Percentiles rank a stretch among this genome's conserved stretches.
phyloP scores from a whole-genome alignment of 1,140 invertebrate genomes.

The Steinernema khuongi region DNA sequence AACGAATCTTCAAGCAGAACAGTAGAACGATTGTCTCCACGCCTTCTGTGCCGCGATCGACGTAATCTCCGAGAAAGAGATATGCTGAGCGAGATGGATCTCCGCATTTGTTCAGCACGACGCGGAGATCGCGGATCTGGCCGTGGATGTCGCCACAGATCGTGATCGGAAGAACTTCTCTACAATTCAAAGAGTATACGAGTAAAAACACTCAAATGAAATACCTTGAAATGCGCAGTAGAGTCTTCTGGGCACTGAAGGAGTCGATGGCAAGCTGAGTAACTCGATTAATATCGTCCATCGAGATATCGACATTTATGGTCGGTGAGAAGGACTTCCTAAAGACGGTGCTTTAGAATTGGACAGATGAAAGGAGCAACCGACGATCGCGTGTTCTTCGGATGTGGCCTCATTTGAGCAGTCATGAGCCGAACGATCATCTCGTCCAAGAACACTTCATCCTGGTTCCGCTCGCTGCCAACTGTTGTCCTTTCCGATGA shows the following conservation, averaged over 20 bases:
- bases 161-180: conserved; percentile 69
- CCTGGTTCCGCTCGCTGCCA: neutral
- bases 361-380: neutral
- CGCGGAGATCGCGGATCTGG: conserved; percentile 32
- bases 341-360: neutral
- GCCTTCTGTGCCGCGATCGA: conserved; percentile 32
- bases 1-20: conserved; percentile 59
- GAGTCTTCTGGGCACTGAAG: neutral
- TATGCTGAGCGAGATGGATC: conserved; percentile 22
- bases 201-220: neutral
- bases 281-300: neutral
- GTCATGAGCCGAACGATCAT: neutral
- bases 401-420: neutral
- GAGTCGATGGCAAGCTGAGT: neutral
- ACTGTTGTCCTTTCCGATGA: neutral
- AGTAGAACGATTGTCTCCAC: conserved; percentile 31
- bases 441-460: neutral
- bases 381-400: neutral
- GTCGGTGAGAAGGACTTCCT: neutral
- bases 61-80: conserved; percentile 43
- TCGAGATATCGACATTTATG: neutral
- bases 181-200: conserved; percentile 6
- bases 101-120: conserved; percentile 25
- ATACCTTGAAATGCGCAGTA: neutral
- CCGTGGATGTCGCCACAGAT: conserved; percentile 80